Base-by-base conservation (phyloP, 2,888 invertebrate genomes). In the Lamproptera curius region DNA sequence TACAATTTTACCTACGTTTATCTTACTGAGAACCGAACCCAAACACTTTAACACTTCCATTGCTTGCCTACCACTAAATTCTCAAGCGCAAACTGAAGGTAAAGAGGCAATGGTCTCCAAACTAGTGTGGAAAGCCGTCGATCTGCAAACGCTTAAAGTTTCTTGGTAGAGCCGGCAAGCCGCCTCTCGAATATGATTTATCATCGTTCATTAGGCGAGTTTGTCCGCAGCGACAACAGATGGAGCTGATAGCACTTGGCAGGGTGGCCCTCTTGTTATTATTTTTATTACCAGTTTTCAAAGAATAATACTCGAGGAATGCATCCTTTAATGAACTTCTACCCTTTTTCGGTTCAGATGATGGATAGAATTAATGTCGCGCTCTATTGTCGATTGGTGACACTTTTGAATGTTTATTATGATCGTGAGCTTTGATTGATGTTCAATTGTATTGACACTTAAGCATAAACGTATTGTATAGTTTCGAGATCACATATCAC, bases 131-230 rank as follows among this genome's bases (percentile, higher is more conserved):
- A 50, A 39, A 31, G 46, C 53, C 66, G 61, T 42, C 28, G 56
- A 59, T 56, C 54, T 59, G 61, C 57, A 55, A 52, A 47, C 66
- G 69, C 63, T 60, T 71, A 71, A 72, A 73, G 74, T 71, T 69
- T 67, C 70, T 65, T 64, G 75, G 74, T 70, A 66, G 66, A 64
- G 71, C 73, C 68, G 65, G 67, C 72, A 70, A 79, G 82, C 81
- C 76, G 80, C 81, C 82, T 85, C 84, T 87, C 86, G 86, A 87
- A 86, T 87, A 87, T 87, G 87, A 87, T 87, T 87, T 86, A 87
- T 87, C 86, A 87, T 87, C 86, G 86, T 87, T 87, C 86, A 87
- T 87, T 87, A 87, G 84, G 82, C 77, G 86, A 87, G 86, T 87
- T 87, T 87, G 86, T 87, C 86, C 86, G 84, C 83, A 81, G 73